Conservation (phyloP, 2,797 vertebrate genomes). For the Odontamblyopus rebecca region DNA sequence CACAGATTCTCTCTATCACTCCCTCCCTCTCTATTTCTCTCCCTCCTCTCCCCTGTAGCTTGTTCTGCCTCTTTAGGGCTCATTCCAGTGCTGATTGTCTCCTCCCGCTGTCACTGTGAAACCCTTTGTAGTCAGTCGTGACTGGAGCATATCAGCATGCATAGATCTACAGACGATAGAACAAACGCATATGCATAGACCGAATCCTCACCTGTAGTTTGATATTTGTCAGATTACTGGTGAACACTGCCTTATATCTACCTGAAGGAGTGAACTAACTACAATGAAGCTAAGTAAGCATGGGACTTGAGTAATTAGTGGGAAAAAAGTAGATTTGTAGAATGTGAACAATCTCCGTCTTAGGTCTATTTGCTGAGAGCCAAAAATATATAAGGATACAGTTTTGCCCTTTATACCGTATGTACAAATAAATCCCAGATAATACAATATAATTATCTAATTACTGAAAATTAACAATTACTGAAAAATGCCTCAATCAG, state of each 20-base stretch:
- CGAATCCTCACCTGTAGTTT: background rate
- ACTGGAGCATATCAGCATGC: slow-evolving; percentile 53
- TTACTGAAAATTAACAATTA: no score
- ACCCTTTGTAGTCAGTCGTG: slow-evolving; percentile 64
- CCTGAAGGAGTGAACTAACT: no score
- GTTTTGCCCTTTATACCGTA: background rate
- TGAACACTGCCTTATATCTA: no score
- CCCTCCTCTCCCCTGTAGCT: slow-evolving; percentile 41
- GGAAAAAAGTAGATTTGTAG: no score
- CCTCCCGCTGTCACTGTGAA: slow-evolving; percentile 46
- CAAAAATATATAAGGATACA: background rate
- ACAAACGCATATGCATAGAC: background rate
- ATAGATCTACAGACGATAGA: slow-evolving; percentile 50
- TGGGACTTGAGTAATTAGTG: background rate
- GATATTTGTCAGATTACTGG: background rate
- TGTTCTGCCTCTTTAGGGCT: slow-evolving; percentile 54
- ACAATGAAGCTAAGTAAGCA: no score
- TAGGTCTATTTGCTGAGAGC: background rate
- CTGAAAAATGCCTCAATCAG: no score
- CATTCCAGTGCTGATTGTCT: slow-evolving; percentile 36
- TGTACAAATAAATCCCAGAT: no score
- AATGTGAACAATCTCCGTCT: no score
- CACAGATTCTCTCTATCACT: background rate
- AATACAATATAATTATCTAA: no score
- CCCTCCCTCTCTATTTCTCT: slow-evolving; percentile 8